These are phyloP conservation scores for Drosophila putrida DNA, from an alignment of 2,888 invertebrate genomes.

Conservation along the genomic window DNA sequence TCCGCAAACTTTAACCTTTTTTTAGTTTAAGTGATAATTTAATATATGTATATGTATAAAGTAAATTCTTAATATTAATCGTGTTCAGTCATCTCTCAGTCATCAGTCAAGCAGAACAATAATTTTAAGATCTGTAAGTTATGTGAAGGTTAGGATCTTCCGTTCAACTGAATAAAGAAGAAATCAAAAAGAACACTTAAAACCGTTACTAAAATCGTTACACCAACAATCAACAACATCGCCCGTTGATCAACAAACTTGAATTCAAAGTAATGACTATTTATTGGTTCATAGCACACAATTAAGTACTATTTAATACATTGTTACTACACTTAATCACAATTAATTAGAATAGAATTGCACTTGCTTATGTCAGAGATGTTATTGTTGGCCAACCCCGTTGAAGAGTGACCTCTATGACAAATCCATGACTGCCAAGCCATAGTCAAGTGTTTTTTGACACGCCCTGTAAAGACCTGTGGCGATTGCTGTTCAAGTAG, in stretches of 20 bases:
- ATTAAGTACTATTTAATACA: conserved; percentile 30
- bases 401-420: conserved; percentile 28
- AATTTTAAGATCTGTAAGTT: too few relatives aligned
- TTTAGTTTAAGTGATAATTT: too few relatives aligned
- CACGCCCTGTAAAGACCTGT: conserved; percentile 26
- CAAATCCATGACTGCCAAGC: conserved; percentile 10
- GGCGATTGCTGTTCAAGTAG: not conserved
- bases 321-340: conserved; percentile 25
- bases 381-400: conserved; percentile 11
- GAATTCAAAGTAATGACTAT: not conserved
- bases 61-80: too few relatives aligned
- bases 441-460: conserved; percentile 4
- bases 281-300: conserved; percentile 1
- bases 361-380: conserved; percentile 14
- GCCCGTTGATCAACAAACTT: conserved; percentile 9
- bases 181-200: not conserved
- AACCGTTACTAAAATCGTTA: not conserved
- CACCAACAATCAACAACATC: conserved; percentile 23
- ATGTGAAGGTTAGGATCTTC: too few relatives aligned
- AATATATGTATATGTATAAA: too few relatives aligned
- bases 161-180: too few relatives aligned
- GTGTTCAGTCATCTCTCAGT: too few relatives aligned
- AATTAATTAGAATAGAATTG: conserved; percentile 38
- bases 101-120: too few relatives aligned
- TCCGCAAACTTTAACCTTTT: too few relatives aligned